A percentile compares a stretch with the other conserved stretches of the same genome.
phyloP scores from a whole-genome alignment of 2,113 vertebrate genomes.

The Cephalophus harveyi region DNA sequence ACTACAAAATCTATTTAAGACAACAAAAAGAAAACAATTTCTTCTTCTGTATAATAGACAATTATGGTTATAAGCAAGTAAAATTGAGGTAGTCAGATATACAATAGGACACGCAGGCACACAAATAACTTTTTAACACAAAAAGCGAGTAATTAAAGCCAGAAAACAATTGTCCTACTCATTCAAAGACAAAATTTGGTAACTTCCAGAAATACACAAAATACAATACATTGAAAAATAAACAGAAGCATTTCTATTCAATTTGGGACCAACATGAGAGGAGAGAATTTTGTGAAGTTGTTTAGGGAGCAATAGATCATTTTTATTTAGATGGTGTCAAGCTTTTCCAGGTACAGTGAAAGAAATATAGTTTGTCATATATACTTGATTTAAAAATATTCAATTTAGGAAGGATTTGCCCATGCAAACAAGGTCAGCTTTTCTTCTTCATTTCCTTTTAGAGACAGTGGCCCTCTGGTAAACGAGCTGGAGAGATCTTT shows the following conservation, averaged over 20 bases:
- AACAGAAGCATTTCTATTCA: not conserved
- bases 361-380: not conserved
- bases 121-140: not conserved
- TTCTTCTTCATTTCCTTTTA: not conserved
- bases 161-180: not conserved
- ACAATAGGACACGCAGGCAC: not conserved
- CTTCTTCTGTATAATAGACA: not conserved
- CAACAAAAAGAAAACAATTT: not conserved
- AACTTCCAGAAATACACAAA: not conserved
- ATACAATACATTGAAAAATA: not conserved
- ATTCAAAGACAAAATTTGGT: constrained; percentile 23
- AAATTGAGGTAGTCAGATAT: not conserved
- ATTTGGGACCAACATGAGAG: not conserved
- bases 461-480: not conserved
- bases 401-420: not conserved
- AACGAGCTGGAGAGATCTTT: not conserved
- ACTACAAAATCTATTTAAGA: not conserved
- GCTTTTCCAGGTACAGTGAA: not conserved
- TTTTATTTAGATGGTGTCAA: not conserved
- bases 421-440: not conserved
- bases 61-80: not conserved
- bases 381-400: not conserved
- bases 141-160: constrained; percentile 1
- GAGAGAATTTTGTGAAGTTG: not conserved
- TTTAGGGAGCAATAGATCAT: not conserved